Base-by-base conservation (phyloP, 2,888 invertebrate species). In the Galeopsomyia nigrocyanea region DNA sequence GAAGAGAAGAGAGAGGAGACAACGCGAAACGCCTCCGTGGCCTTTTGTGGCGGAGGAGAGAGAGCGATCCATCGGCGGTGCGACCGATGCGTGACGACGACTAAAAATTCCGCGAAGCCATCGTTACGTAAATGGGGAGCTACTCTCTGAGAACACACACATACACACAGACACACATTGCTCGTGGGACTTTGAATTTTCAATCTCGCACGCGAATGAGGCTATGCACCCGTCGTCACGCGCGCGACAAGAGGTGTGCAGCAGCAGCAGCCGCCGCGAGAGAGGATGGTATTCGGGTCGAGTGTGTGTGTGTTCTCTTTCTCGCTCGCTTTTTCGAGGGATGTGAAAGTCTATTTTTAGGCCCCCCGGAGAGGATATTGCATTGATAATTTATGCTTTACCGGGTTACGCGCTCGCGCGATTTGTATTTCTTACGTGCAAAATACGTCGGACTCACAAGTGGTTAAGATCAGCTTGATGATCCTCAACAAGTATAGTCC, bases 101-200 rank as follows among this genome's bases (percentile, higher is more conserved):
- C 71, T 63, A 72, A 81, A 79, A 79, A 76, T 84, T 84, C 83
- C 80, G 77, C 82, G 83, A 83, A 83, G 53, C 79, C 50, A 75
- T 80, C 77, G 81, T 84, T 84, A 83, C 81, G 82, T 81, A 83
- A 84, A 83, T 14, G 53, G 80, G 81, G 77, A 80, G 77, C 77
- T 75, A 73, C 73, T 74, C 74, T 77, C 75, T 75, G 75, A 68
- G 57, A 67, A 68, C 73, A 64, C 14, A 50, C 10, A 26, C 17
- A 31, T 49, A 51, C 71, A 76, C 68, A 80, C 79, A 39, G 10
- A 7, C 5, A 39, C 7, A 39, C 13, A 10, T 39, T 39, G 39
- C 39, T 39, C 80, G 81, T 80, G 80, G 79, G 80, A 81, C 78
- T 81, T 39, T 78, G 78, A 80, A 81, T 79, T 81, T 70, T 80